A percentile compares a stretch with the other conserved stretches of the same genome.
Evolutionary conservation across 2,888 invertebrate genomes (phyloP).

Genomic region (Patella caerulea): DNA sequence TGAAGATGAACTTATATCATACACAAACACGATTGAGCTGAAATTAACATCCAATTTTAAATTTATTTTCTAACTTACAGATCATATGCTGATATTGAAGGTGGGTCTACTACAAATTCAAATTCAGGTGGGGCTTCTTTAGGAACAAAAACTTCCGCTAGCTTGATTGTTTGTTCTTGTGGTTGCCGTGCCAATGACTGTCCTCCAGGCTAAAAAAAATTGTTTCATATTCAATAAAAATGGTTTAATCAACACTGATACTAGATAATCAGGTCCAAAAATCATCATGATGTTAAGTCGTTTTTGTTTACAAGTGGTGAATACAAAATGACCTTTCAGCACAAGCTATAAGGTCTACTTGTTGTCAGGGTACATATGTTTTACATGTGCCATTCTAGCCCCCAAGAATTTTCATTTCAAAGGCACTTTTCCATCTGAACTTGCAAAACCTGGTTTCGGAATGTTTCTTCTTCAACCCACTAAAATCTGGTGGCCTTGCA

Average conservation of each 20-base stretch:
- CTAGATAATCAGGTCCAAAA: background rate
- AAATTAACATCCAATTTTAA: no score
- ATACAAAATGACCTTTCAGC: no score
- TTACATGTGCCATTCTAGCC: no score
- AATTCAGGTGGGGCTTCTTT: constrained; percentile 72
- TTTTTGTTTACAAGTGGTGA: background rate
- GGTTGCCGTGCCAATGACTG: constrained; percentile 14
- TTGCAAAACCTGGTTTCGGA: no score
- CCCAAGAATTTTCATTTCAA: no score
- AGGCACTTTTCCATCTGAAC: no score
- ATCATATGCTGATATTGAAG: constrained; percentile 97
- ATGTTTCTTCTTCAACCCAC: no score
- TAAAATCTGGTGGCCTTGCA: no score
- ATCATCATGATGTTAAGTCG: constrained; percentile 9
- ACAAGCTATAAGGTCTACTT: no score
- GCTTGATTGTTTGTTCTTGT: constrained; percentile 55
- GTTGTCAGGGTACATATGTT: no score
- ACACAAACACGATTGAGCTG: no score
- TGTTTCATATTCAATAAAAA: background rate
- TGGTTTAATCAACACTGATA: background rate
- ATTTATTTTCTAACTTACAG: constrained; percentile 76
- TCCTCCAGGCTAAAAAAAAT: constrained; percentile 13
- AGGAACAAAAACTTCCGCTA: constrained; percentile 67
- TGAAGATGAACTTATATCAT: no score
- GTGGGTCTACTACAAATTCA: constrained; percentile 86